Evolutionary conservation across 1,140 invertebrate genomes (phyloP).

Genomic region (Brachionus koreanus): DNA sequence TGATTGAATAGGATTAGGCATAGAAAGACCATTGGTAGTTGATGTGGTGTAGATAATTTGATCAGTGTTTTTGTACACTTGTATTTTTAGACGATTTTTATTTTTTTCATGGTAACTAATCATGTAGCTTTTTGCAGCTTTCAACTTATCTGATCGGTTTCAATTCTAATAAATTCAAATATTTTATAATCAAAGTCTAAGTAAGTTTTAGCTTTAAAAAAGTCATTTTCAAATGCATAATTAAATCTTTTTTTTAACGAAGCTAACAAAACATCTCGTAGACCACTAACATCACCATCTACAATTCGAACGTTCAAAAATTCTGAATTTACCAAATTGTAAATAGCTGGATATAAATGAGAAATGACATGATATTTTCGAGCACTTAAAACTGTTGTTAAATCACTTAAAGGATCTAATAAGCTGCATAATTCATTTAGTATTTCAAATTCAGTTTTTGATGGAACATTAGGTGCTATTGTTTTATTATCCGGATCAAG

Average conservation of each 20-base stretch:
- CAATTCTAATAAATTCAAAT: no score
- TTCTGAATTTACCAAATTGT: background rate
- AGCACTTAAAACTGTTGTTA: background rate
- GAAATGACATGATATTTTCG: background rate
- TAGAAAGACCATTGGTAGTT: no score
- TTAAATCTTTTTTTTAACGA: background rate
- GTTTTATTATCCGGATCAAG: no score
- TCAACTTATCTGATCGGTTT: no score
- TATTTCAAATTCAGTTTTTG: conserved; percentile 69
- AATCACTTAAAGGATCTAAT: background rate
- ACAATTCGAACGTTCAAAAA: background rate
- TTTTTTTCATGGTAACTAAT: no score
- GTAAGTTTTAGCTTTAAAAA: background rate
- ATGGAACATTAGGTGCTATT: no score
- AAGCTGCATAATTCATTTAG: background rate
- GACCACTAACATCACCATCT: background rate
- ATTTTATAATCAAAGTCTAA: no score
- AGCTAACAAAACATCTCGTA: background rate
- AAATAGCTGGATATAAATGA: background rate
- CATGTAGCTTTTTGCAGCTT: no score
- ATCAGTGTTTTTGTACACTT: no score
- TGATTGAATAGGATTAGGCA: no score
- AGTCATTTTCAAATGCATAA: background rate
- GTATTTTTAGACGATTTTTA: no score
- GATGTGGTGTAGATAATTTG: no score